Evolutionary conservation across 2,888 invertebrate genomes (phyloP), one percentile per base, ranked within the genome.

Genomic region (Eupithecia centaureata): DNA sequence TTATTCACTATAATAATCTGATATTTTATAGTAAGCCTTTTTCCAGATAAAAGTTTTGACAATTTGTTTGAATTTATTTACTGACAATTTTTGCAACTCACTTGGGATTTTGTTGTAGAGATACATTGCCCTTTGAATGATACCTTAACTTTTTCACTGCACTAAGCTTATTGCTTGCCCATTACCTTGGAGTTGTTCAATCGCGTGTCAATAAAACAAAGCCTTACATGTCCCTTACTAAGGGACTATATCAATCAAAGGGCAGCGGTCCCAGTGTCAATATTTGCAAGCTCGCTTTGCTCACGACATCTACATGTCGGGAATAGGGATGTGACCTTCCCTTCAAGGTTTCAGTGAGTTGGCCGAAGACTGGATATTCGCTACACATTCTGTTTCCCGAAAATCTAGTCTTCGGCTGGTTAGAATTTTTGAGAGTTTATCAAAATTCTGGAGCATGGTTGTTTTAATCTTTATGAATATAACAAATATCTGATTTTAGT

Each of bases 211-310:
- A 64, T 67, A 52, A 64, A 70, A 64, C 52, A 47, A 68, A 59
- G 57, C 35, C 56, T 13, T 59, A 71, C 77, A 71, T 32, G 57
- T 18, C 58, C 54, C 52, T 61, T 62, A 51, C 52, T 27, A 32
- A 32, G 32, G 32, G 63, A 86, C 61, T 25, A 60, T 70, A 92
- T 92, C 92, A 92, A 92, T 92, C 92, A 92, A 89, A 90, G 88
- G 87, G 85, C 83, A 81, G 82, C 65, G 83, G 81, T 82, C 82
- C 78, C 72, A 74, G 76, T 74, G 87, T 87, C 86, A 93, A 93
- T 92, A 91, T 93, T 93, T 86, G 85, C 87, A 77, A 82, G 77
- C 79, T 81, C 79, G 77, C 77, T 82, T 79, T 86, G 84, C 65
- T 70, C 91, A 90, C 89, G 87, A 86, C 86, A 87, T 86, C 52